Evolutionary conservation across 2,888 invertebrate genomes (phyloP), one percentile per base, ranked within the genome.

Genomic region (Chymomyza caudatula): DNA sequence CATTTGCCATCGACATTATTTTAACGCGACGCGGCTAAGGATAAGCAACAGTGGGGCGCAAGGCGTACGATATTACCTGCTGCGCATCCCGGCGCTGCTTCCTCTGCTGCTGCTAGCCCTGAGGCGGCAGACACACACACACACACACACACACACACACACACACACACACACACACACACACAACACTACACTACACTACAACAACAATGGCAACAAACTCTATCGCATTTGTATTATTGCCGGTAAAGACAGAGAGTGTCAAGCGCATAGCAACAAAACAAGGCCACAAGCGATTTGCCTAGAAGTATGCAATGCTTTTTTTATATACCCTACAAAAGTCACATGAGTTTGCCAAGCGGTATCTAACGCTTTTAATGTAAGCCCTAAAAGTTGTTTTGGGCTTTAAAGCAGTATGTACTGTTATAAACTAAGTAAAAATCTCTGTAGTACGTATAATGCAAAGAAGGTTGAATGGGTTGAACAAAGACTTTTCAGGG

Each of bases 1-100:
- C 87, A 87, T 86, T 86, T 86, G 74, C 74, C 73, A 67, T 54
- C 62, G 68, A 62, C 69, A 66, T 71, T 71, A 67, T 67, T 71
- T 63, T 68, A 63, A 60, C 57, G 57, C 53, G 51, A 23, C 44
- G 67, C 53, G 42, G 6, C 43, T 29, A n/a, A 23, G 54, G n/a
- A 15, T 25, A 63, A 23, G 42, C 20, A 22, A 37, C 19, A 47
- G 25, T 13, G 29, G 37, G 15, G 25, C 23, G 20, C 29, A 5
- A 37, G 49, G 47, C 23, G 51, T 23, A 43, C 51, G 65, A n/a
- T 15, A 15, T 19, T 22, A 51, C 19, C 22, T 51, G 19, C 13
- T 15, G n/a, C 4, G 15, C 37, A 37, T 6, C 4, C 37, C 11
- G 11, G 37, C 37, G 37, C 37, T 11, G 11, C 11, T 37, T 4